Percentiles rank a stretch among this genome's conserved stretches.
Evolutionary conservation across 1,140 invertebrate species (phyloP).

Genomic region (Augochlora pura): DNA sequence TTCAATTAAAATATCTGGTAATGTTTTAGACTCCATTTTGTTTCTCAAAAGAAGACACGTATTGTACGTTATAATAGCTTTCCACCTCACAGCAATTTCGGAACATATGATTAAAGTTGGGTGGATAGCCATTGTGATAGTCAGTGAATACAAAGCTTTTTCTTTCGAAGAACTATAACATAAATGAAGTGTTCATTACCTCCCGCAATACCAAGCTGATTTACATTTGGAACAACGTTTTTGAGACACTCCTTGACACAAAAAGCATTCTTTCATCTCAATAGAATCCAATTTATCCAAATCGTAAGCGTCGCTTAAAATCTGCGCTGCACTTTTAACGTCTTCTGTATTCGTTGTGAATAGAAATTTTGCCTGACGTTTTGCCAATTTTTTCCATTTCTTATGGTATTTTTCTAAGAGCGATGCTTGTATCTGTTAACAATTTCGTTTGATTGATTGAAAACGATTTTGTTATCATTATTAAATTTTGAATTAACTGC

Average conservation of each 20-base stretch:
- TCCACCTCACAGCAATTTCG: too few species aligned
- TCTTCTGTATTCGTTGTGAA: conserved; percentile 79
- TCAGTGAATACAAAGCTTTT: too few species aligned
- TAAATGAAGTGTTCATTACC: conserved; percentile 66
- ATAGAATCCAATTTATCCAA: conserved; percentile 77
- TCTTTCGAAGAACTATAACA: background rate
- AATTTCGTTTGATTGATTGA: conserved; percentile 13
- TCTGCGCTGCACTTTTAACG: conserved; percentile 80
- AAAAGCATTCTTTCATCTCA: conserved; percentile 72
- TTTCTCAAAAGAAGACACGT: too few species aligned
- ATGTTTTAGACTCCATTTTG: background rate
- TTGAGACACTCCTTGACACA: conserved; percentile 73
- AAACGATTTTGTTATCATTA: background rate
- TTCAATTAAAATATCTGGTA: conserved; percentile 4
- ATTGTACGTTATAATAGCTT: too few species aligned
- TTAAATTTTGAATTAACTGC: background rate
- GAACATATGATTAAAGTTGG: too few species aligned
- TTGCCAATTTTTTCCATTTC: conserved; percentile 82
- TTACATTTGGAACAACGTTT: conserved; percentile 81
- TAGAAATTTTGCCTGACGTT: conserved; percentile 80
- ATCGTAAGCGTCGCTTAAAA: conserved; percentile 78
- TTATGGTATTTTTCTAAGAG: conserved; percentile 78
- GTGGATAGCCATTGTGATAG: too few species aligned
- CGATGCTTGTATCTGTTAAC: conserved; percentile 77
- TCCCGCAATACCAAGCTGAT: conserved; percentile 80